A percentile compares a stretch with the other conserved stretches of the same genome.
Conservation (phyloP, 2,888 invertebrate genomes). For the Drosophila eohydei region DNA sequence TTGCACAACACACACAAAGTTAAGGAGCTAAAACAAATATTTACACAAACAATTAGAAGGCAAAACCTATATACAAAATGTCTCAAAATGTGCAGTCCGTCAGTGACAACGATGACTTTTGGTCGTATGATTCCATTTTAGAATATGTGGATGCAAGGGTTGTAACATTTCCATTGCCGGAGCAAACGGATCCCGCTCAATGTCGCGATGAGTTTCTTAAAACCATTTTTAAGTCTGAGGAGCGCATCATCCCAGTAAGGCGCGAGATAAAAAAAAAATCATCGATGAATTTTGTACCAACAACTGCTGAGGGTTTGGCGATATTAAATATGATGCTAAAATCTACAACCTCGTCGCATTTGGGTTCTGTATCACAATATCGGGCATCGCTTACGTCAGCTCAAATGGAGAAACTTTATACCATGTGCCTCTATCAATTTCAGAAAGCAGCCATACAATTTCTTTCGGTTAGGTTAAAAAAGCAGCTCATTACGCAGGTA, state of each 20-base stretch:
- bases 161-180: background rate
- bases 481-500: slow-evolving; percentile 30
- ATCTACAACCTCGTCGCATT: accelerated
- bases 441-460: slow-evolving; percentile 53
- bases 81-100: too few relatives aligned
- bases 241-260: accelerated
- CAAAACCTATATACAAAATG: background rate
- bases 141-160: background rate
- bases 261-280: accelerated
- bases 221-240: slow-evolving; percentile 7
- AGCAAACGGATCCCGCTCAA: background rate
- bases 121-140: background rate
- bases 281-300: accelerated
- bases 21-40: background rate
- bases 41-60: background rate
- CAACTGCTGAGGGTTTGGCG: slow-evolving; percentile 32
- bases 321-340: slow-evolving; percentile 13
- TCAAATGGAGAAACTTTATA: background rate
- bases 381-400: slow-evolving; percentile 8
- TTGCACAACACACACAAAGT: background rate
- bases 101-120: background rate
- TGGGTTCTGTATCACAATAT: background rate
- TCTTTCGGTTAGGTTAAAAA: slow-evolving; percentile 33
- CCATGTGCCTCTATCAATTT: slow-evolving; percentile 1
- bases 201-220: slow-evolving; percentile 42